Evolutionary conservation across 2,888 invertebrate genomes (phyloP).

Genomic region (Mimachlamys varia): DNA sequence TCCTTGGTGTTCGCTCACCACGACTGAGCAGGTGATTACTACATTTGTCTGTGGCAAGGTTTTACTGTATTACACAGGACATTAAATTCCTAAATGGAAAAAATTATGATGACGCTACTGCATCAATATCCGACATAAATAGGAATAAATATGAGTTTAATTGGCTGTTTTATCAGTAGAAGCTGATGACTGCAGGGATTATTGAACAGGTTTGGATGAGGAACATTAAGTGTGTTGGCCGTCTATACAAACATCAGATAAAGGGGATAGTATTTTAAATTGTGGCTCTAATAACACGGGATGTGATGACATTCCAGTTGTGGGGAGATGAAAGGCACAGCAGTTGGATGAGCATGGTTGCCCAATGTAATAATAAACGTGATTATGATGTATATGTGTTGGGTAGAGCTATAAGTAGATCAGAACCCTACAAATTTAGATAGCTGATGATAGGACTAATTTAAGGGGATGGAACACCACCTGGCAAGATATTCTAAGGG

Average conservation of each 20-base stretch:
- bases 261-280: background rate
- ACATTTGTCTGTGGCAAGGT: background rate
- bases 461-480: background rate
- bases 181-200: background rate
- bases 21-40: conserved; percentile 11
- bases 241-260: conserved; percentile 24
- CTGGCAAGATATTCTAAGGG: background rate
- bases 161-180: background rate
- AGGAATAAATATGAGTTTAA: conserved; percentile 8
- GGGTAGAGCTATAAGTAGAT: too few species aligned
- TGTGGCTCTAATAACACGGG: background rate
- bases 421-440: background rate
- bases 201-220: conserved; percentile 1
- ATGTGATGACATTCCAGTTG: conserved; percentile 22
- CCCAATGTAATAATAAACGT: background rate
- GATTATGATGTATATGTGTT: background rate
- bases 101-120: background rate
- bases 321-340: background rate
- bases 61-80: background rate
- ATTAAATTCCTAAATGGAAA: background rate
- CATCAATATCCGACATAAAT: background rate
- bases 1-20: background rate
- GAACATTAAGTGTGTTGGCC: background rate
- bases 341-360: conserved; percentile 15
- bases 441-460: background rate